Base-by-base conservation (phyloP, 2,797 vertebrate species). In the Pangasius larnaudii region DNA sequence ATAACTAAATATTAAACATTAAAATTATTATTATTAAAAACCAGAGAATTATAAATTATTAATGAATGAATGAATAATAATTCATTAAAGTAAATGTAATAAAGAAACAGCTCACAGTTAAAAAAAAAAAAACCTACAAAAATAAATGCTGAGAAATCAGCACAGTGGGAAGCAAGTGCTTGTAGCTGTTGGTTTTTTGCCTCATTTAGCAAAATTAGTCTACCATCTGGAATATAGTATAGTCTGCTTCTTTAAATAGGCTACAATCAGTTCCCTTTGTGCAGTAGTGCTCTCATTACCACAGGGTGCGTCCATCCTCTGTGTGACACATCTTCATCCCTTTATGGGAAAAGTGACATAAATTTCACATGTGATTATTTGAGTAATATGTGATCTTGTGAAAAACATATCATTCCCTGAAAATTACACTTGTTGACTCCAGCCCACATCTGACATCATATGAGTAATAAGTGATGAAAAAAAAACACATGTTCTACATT, bases 141-240 rank as follows among this genome's bases (percentile, higher is more conserved):
- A 83, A 24, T 33, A 46, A 59, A 36, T 36, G 33, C 69, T 51
- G 42, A 7, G 58, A 22, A 72, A 24, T n/a, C 69, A 74, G 86
- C 86, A n/a, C 56, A 36, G 80, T 77, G 80, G 42, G 30, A 56
- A 84, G 24, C 80, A 87, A 46, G 27, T 65, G 86, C 69, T 77
- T 36, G 42, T 65, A 74, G 49, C 13, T 88, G 87, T 84, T 84
- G 22, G 8, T 77, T 88, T 42, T 77, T 78, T 78, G 71, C 71
- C 72, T 84, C 71, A 88, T 88, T 78, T 88, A 84, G 46, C 72
- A 84, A 84, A 58, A 58, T 78, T 53, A 88, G 72, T 65, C 18
- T 61, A n/a, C 80, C 86, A 27, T 84, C 80, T 84, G 86, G 69
- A 75, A 87, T 53, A 80, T 82, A 75, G 14, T 84, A 61, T 27